These are phyloP conservation scores for Empidonax traillii DNA, from an alignment of 2,113 vertebrate genomes.

Conservation along the genomic window DNA sequence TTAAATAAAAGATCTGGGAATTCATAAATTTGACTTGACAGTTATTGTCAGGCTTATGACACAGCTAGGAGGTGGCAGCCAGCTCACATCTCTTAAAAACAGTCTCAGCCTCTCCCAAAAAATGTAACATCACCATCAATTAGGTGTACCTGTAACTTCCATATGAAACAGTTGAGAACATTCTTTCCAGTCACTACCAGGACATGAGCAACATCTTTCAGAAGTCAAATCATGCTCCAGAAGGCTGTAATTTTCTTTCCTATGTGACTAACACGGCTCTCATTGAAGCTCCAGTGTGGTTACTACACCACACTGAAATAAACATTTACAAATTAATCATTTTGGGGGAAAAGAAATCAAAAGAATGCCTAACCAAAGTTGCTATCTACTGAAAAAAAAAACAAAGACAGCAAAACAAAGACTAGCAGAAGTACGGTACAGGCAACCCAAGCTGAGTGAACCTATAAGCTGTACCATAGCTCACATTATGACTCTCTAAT, in stretches of 20 bases:
- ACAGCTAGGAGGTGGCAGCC: background rate
- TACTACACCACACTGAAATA: background rate
- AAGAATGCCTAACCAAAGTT: background rate
- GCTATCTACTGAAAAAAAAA: background rate
- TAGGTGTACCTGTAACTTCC: background rate
- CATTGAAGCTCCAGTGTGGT: background rate
- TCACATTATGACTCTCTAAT: background rate
- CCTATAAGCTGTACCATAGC: background rate
- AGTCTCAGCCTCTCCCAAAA: background rate
- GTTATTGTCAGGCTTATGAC: background rate
- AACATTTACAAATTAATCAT: background rate
- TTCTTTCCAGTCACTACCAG: background rate
- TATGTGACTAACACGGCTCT: background rate
- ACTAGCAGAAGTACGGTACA: background rate
- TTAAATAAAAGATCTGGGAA: background rate
- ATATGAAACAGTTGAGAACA: background rate
- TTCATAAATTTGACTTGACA: background rate
- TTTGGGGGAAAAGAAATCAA: fast-evolving
- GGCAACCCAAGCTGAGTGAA: background rate
- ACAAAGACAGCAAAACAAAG: background rate
- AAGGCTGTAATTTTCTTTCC: background rate
- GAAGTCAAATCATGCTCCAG: background rate
- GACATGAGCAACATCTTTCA: background rate
- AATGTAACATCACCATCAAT: background rate
- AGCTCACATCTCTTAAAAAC: background rate